phyloP scores from a whole-genome alignment of 2,113 vertebrate species.

The Tretioscincus oriximinensis region DNA sequence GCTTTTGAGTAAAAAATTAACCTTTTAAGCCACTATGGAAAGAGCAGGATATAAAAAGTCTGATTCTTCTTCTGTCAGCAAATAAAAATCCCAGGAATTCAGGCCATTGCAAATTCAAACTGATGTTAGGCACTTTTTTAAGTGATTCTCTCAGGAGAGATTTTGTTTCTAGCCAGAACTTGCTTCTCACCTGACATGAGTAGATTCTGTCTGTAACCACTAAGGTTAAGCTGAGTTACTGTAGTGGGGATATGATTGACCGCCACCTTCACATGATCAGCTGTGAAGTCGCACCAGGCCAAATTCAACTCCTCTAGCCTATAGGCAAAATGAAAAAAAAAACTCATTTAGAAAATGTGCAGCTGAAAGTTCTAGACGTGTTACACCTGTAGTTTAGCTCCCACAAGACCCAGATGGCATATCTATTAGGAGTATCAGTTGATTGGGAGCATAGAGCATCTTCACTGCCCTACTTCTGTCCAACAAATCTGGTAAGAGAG shows the following conservation, averaged over 20 bases:
- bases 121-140: background rate
- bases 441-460: background rate
- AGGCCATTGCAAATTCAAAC: background rate
- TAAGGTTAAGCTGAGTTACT: constrained; percentile 86
- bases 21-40: no score
- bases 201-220: constrained; percentile 91
- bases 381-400: background rate
- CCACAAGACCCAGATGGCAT: background rate
- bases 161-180: background rate
- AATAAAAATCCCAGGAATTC: background rate
- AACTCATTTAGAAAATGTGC: background rate
- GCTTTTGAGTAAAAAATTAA: no score
- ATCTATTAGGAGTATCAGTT: background rate
- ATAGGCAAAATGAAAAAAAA: constrained; percentile 9
- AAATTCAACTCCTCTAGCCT: constrained; percentile 87
- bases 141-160: background rate
- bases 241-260: constrained; percentile 70
- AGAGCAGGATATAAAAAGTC: no score
- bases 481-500: no score
- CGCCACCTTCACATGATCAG: constrained; percentile 77
- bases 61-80: background rate
- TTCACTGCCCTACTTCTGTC: no score
- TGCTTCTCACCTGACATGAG: constrained; percentile 76
- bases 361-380: background rate
- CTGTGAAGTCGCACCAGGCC: constrained; percentile 89